Evolutionary conservation across 2,888 invertebrate species (phyloP), one percentile per base, ranked within the genome.

Genomic region (Drosophila leonis): DNA sequence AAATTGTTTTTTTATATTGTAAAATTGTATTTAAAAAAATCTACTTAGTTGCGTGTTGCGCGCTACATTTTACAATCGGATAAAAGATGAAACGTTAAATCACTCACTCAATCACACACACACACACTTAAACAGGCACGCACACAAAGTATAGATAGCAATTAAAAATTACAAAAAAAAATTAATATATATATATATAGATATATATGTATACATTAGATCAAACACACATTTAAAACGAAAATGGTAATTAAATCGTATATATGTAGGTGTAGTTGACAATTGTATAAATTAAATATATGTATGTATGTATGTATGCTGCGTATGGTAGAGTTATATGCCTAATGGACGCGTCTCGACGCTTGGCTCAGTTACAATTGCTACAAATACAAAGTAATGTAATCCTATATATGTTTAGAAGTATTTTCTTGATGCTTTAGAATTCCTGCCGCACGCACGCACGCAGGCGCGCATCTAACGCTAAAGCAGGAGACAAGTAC

Each of bases 311-410:
- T 59, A 77, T 61, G n/a, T 63, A 71, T 55, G 72, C 55, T 56
- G 75, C 46, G 60, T 69, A 48, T 60, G 60, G 24, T 75, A 54
- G 41, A 51, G 27, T 49, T 63, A 59, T 62, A 75, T 65, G 56
- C 54, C 57, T 55, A 79, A 65, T 75, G 49, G 54, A 80, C 62
- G 75, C 77, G 57, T 74, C 39, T 60, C 60, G 37, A 74, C 60
- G 60, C 60, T 65, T 61, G 69, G 46, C 63, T 70, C 75, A 74
- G 69, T 74, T 82, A 69, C 65, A 78, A 44, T 67, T 67, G 74
- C 72, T 80, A 80, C 72, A 70, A 66, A 66, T 76, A 70, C 66
- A 74, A 80, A 62, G 46, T 77, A 78, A 35, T 35, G 18, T 49
- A 13, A 56, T 62, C 46, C 59, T 80, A 56, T 57, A 60, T 67